A percentile compares a stretch with the other conserved stretches of the same genome.
Evolutionary conservation across 2,113 vertebrate genomes (phyloP).

Genomic region (Poecile atricapillus): DNA sequence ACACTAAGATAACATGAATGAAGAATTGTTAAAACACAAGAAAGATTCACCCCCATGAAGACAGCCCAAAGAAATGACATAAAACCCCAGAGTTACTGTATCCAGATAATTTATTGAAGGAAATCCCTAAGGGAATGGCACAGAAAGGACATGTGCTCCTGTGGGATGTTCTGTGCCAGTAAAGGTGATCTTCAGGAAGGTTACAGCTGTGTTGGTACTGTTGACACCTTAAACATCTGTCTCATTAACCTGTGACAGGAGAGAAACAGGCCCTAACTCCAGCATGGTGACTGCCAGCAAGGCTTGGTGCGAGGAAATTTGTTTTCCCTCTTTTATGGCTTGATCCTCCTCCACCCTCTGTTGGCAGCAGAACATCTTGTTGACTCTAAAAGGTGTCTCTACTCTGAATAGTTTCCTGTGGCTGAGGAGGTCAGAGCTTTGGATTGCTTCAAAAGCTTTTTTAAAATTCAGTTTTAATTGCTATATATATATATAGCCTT

Average conservation of each 20-base stretch:
- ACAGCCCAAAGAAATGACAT: not conserved
- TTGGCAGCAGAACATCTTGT: not conserved
- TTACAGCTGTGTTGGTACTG: not conserved
- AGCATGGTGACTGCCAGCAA: not conserved
- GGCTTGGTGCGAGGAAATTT: not conserved
- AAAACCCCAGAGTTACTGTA: not conserved
- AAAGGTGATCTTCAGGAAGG: not conserved
- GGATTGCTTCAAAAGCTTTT: not conserved
- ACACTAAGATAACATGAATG: not conserved
- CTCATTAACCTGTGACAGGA: not conserved
- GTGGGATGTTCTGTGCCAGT: not conserved
- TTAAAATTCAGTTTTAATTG: not conserved
- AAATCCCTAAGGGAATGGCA: rapidly evolving
- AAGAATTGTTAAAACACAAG: not conserved
- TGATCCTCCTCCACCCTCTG: not conserved
- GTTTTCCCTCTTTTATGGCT: not conserved
- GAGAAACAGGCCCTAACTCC: not conserved
- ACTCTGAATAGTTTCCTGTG: not conserved
- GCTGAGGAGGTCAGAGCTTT: not conserved
- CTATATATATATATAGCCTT: not conserved
- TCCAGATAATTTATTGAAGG: not conserved
- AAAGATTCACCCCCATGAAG: not conserved
- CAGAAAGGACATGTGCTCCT: not conserved
- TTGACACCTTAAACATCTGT: not conserved
- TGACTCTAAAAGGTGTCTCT: not conserved